These are phyloP conservation scores for Melipona quadrifasciata DNA, from an alignment of 1,140 invertebrate species.

Conservation along the genomic window DNA sequence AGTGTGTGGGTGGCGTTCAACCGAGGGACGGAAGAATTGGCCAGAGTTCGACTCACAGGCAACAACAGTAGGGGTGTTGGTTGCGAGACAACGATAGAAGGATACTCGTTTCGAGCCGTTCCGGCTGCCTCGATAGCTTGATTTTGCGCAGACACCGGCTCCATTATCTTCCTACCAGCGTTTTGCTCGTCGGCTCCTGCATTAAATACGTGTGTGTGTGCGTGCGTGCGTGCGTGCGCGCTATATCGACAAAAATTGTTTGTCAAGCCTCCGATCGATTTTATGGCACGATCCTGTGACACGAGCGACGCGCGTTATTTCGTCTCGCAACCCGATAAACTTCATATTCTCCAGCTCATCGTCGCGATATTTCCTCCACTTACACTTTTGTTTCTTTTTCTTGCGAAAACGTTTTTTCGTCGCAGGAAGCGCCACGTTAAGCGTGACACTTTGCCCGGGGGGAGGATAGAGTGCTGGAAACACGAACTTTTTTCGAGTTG, in stretches of 20 bases:
- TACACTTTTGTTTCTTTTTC: too few relatives aligned
- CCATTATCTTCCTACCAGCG: conserved; percentile 22
- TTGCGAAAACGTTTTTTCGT: neutral
- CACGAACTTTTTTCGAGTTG: conserved; percentile 40
- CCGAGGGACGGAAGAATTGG: neutral
- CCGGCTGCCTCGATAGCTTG: conserved; percentile 1
- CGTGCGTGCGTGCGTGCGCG: neutral
- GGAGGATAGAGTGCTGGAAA: neutral
- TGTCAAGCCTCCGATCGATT: conserved; percentile 30
- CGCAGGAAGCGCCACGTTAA: neutral
- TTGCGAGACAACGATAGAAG: conserved; percentile 16
- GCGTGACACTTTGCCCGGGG: neutral
- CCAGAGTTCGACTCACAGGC: neutral
- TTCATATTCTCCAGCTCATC: rapidly evolving
- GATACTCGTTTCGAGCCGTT: conserved; percentile 11
- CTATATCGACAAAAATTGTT: conserved; percentile 38
- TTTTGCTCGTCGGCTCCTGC: neutral
- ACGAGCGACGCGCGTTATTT: neutral
- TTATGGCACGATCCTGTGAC: neutral
- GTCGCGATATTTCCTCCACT: neutral
- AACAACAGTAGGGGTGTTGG: neutral
- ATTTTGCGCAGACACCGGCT: conserved; percentile 34
- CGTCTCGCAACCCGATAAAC: neutral
- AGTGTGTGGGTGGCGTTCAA: neutral
- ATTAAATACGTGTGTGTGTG: too few relatives aligned